Evolutionary conservation across 2,797 vertebrate genomes (phyloP).

Genomic region (Buceros bicornis): DNA sequence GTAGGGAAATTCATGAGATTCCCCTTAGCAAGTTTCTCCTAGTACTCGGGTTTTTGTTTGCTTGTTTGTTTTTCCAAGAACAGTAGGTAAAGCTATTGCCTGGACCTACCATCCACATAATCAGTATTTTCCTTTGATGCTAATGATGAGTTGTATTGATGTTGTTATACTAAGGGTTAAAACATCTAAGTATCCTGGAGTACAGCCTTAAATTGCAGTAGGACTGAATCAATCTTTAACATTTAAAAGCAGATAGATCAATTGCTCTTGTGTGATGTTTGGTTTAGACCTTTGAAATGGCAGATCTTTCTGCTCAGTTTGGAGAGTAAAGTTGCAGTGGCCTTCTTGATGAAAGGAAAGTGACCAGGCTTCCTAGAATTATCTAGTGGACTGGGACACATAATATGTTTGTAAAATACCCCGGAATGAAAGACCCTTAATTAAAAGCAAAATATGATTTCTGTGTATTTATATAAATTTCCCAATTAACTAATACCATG

Average conservation of each 20-base stretch:
- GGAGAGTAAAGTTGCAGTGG: not conserved
- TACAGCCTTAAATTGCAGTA: not conserved
- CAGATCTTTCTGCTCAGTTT: not conserved
- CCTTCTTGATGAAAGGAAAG: not conserved
- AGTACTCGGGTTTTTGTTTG: not conserved
- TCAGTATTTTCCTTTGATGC: slow-evolving; percentile 4
- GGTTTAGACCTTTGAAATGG: not conserved
- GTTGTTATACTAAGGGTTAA: not conserved
- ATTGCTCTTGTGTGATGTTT: not conserved
- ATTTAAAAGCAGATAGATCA: slow-evolving; percentile 43
- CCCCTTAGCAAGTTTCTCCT: not conserved
- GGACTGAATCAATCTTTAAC: slow-evolving; percentile 14
- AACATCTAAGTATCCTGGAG: not conserved
- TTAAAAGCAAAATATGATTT: not conserved
- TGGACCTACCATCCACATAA: not conserved
- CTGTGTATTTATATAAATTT: not conserved
- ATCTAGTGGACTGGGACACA: not conserved
- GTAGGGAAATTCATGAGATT: not conserved
- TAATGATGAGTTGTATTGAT: not conserved
- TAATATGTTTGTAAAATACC: not conserved
- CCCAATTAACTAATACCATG: not conserved
- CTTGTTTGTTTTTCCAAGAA: not conserved
- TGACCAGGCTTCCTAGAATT: not conserved
- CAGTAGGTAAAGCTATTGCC: not conserved
- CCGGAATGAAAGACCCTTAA: not conserved